A percentile compares a stretch with the other conserved stretches of the same genome.
Conservation (phyloP, 2,113 vertebrate species). For the Ophiodon elongatus region DNA sequence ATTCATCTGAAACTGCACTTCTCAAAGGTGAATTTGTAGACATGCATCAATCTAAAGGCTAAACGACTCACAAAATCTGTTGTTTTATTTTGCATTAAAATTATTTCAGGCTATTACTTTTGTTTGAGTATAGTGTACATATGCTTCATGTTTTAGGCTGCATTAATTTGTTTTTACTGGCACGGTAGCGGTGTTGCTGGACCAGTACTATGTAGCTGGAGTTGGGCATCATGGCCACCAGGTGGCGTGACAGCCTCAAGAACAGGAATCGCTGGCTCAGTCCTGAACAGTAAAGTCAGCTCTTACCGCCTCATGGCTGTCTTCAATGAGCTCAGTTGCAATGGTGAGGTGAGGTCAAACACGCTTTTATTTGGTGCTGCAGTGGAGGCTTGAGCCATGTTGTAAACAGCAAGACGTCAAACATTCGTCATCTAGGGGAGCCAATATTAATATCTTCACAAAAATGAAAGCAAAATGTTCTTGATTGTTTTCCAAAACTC, state of each 20-base stretch:
- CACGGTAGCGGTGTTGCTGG: neutral
- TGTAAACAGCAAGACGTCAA: constrained; percentile 19
- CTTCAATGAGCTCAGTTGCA: constrained; percentile 21
- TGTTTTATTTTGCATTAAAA: constrained; percentile 1
- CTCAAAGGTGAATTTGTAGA: neutral
- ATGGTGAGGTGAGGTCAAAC: constrained; percentile 30
- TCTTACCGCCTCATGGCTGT: constrained; percentile 15
- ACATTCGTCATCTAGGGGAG: neutral
- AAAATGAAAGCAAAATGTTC: constrained; percentile 30
- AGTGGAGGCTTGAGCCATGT: neutral
- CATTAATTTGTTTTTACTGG: constrained; percentile 27
- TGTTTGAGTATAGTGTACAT: constrained; percentile 8
- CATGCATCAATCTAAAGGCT: neutral
- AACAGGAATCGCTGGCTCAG: constrained; percentile 5
- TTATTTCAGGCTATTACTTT: neutral
- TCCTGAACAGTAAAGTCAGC: constrained; percentile 2
- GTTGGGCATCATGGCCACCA: constrained; percentile 53
- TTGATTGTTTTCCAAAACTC: constrained; percentile 4
- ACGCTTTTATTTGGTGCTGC: constrained; percentile 21
- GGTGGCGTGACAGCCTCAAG: constrained; percentile 64
- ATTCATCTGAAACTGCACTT: too few relatives aligned
- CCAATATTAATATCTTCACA: constrained; percentile 18
- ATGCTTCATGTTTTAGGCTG: constrained; percentile 9
- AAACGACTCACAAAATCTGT: neutral
- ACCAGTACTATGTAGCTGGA: neutral